Base-by-base conservation (phyloP, 2,797 vertebrate genomes). In the Argya squamiceps region DNA sequence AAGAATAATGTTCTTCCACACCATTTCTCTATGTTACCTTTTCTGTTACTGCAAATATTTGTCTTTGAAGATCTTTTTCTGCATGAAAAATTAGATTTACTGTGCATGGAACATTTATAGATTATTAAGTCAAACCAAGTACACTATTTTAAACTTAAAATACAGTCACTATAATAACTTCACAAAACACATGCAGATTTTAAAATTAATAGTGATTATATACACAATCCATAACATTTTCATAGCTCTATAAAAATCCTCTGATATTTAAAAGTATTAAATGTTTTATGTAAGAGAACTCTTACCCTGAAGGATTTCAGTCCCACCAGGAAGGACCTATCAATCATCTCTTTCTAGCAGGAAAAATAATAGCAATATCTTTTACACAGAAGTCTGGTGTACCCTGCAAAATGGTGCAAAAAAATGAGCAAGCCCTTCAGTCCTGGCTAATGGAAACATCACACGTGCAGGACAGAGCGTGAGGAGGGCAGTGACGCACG, bases 31-130 rank as follows among this genome's bases (percentile, higher is more conserved):
- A 36, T 36, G 59, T 68, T 89, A 36, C 71, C 49, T 83, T 93
- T 86, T 77, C 50, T 84, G 67, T 77, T 79, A 67, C 34, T 80
- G 49, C 81, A 96, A 95, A 96, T 94, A 93, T 93, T 96, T 88
- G 60, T 73, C 86, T 92, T 69, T 18, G 8, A 92, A 87, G 29
- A 80, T 62, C 44, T 67, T 85, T 88, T 75, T 34, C 53, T 50
- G 53, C 77, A 83, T 84, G 29, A 91, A 71, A 77, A 86, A 53
- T 37, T 22, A 84, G 32, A 73, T 58, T 65, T 75, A 62, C 34
- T 41, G 2, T 39, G 44, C 23, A n/a, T 9, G 2, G 23, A 80
- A 84, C 44, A 19, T 69, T 63, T 39, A 58, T 34, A 84, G 43
- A n/a, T 59, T 80, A 89, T 78, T 84, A 69, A 32, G 39, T 19